Evolutionary conservation across 2,797 vertebrate genomes (phyloP).

Genomic region (Chromobotia macracanthus): DNA sequence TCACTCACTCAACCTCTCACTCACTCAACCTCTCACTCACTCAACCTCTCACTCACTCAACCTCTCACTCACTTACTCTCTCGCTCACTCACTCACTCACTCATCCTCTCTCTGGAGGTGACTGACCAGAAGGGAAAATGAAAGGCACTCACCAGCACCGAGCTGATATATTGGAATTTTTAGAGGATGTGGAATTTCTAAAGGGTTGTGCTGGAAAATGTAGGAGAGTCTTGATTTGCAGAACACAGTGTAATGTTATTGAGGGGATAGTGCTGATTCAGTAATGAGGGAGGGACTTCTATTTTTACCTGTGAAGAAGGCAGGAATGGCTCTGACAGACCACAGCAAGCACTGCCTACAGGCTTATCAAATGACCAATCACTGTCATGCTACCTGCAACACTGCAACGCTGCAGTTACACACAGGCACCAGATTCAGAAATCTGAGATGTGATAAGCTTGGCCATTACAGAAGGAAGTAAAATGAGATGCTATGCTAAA

Average conservation of each 20-base stretch:
- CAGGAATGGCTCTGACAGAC: neutral
- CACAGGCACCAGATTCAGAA: neutral
- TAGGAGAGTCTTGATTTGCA: neutral
- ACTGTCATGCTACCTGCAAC: neutral
- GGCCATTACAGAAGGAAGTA: neutral
- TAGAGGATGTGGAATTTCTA: no score
- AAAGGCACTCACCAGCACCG: neutral
- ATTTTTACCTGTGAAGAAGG: slow-evolving; percentile 8
- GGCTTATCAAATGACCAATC: slow-evolving; percentile 17
- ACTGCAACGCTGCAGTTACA: slow-evolving; percentile 4
- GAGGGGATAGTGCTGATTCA: slow-evolving; percentile 18
- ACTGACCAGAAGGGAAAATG: neutral
- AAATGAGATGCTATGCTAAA: neutral
- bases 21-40: no score
- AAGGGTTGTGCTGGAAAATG: neutral
- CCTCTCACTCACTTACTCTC: no score
- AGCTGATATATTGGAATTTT: no score
- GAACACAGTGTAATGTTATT: neutral
- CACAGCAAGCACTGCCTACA: neutral
- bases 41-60: no score
- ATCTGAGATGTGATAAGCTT: neutral
- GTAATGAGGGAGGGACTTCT: slow-evolving; percentile 1
- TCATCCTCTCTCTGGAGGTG: no score
- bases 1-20: no score
- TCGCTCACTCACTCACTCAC: no score